Evolutionary conservation across 2,888 invertebrate genomes (phyloP), one percentile per base, ranked within the genome.

Genomic region (Eurytoma californica): DNA sequence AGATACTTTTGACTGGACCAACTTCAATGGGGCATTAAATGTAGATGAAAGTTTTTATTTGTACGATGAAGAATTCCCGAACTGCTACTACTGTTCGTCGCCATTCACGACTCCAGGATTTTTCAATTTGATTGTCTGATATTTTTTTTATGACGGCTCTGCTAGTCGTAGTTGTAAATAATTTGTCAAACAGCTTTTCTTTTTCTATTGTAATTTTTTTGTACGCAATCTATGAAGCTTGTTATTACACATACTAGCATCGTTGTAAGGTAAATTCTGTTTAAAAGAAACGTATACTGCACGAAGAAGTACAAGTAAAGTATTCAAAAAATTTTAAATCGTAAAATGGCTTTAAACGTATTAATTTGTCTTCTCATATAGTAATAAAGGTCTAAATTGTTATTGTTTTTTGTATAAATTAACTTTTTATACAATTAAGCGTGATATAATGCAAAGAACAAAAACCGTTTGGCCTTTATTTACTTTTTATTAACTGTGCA

Each of bases 151-250:
- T 16, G 39, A 68, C 58, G 72, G 60, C 65, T 76, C 24, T 18
- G 16, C 51, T 16, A 74, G 58, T 58, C 57, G 39, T 72, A 69
- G 13, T 20, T 80, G 61, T 80, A 69, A 68, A 76, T 77, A 72
- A 61, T 72, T 80, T 39, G 4, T 79, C 49, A 63, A 65, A 65
- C 55, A 63, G 58, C 63, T 80, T 69, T 73, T 68, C 58, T 67
- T 76, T 51, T 77, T 28, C n/a, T 80, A 76, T 49, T 75, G 57
- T 60, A 61, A 67, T 63, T 28, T 70, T 70, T 79, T 79, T 79
- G 18, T 79, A 70, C 58, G 66, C 58, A 68, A 67, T 75, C 60
- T 79, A 61, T 70, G 18, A 74, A 51, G 24, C 51, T 39, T 39
- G 39, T 24, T 39, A 24, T 69, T 73, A 69, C 69, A 74, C 16